phyloP scores from a whole-genome alignment of 2,113 vertebrate species.

The Amazona vittata region DNA sequence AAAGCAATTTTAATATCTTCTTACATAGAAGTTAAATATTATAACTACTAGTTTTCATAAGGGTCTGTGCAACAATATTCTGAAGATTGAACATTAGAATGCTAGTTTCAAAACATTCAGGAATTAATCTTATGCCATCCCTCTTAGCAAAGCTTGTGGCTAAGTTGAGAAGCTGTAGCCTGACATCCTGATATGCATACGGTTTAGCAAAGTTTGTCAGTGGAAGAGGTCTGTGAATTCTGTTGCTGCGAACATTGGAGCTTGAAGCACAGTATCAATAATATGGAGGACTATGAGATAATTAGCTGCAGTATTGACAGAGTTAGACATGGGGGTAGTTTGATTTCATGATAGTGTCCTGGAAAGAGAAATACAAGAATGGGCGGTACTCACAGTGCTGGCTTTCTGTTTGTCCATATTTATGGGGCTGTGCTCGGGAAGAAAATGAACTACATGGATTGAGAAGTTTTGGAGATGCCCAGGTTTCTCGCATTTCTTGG shows the following conservation, averaged over 20 bases:
- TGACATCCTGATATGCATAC: neutral
- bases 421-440: neutral
- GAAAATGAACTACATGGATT: neutral
- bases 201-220: neutral
- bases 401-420: neutral
- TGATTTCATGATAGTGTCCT: neutral
- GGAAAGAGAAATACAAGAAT: neutral
- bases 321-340: neutral
- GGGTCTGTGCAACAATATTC: neutral
- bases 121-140: neutral
- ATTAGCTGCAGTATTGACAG: neutral
- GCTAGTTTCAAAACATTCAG: neutral
- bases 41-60: neutral
- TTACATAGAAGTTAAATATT: neutral
- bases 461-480: neutral
- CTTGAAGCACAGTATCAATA: neutral
- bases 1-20: neutral
- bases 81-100: neutral
- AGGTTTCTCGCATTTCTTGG: accelerated
- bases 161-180: neutral
- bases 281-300: neutral
- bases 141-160: neutral
- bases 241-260: accelerated
- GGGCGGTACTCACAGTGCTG: neutral
- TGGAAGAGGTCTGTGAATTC: neutral